Conservation (phyloP, 2,888 invertebrate species). For the Norana najaformis region DNA sequence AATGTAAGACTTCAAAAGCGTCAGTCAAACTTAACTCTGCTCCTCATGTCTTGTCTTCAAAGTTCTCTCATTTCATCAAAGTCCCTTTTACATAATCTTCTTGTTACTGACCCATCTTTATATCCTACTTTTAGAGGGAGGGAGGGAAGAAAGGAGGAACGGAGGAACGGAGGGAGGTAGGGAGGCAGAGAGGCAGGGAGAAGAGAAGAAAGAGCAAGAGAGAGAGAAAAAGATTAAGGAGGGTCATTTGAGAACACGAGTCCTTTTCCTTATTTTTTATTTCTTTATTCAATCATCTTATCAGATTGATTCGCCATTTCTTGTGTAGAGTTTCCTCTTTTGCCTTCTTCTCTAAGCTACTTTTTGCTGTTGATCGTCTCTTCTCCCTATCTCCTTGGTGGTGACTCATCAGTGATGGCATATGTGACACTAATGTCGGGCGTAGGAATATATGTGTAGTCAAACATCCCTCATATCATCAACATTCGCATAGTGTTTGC, state of each 20-base stretch:
- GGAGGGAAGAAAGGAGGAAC: no score
- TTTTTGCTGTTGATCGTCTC: no score
- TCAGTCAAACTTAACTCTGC: neutral
- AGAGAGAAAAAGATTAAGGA: neutral
- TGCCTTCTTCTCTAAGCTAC: no score
- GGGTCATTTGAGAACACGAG: neutral
- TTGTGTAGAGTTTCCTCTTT: no score
- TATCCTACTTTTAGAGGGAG: no score
- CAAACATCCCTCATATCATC: no score
- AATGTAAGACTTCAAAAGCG: slow-evolving; percentile 54
- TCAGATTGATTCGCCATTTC: no score
- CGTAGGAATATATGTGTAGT: neutral
- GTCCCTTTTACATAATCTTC: neutral
- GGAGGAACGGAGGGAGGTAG: neutral
- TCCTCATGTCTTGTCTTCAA: neutral
- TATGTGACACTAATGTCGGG: neutral
- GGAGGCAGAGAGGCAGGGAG: no score
- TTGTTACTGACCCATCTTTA: neutral
- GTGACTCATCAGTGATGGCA: neutral
- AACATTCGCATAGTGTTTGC: no score
- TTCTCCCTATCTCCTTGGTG: neutral
- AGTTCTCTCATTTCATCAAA: neutral
- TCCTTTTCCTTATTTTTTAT: neutral
- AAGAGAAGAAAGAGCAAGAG: neutral
- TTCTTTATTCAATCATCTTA: no score